phyloP scores from a whole-genome alignment of 2,797 vertebrate species.

The Manis crassicaudata region DNA sequence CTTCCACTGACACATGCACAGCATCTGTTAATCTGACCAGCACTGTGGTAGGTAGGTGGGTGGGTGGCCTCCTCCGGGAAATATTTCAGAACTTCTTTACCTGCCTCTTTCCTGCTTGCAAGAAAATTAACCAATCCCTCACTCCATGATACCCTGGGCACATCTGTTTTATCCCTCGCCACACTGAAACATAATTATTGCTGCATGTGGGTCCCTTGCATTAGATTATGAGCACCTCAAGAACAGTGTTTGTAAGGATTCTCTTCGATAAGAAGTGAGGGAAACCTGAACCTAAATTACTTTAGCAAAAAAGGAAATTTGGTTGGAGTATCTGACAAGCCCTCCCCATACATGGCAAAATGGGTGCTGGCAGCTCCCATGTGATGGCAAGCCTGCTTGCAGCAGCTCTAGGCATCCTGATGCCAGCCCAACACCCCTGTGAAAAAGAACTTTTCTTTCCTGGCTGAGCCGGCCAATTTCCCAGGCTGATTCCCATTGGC shows the following conservation, averaged over 20 bases:
- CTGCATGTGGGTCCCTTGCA: not conserved
- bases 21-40: not conserved
- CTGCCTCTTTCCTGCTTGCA: not conserved
- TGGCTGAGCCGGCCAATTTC: not conserved
- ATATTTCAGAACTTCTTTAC: not conserved
- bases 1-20: not conserved
- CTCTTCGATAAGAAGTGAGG: not conserved
- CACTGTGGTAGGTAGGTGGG: not conserved
- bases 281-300: not conserved
- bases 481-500: not conserved
- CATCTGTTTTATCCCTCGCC: not conserved
- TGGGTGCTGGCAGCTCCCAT: rapidly evolving
- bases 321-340: not conserved
- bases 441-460: not conserved
- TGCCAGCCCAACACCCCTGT: not conserved
- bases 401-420: not conserved
- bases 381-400: not conserved
- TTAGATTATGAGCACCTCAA: no score
- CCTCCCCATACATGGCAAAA: rapidly evolving
- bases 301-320: not conserved
- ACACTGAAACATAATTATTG: not conserved
- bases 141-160: rapidly evolving
- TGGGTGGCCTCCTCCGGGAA: not conserved
- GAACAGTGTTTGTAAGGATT: not conserved
- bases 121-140: not conserved